Percentiles rank a stretch among this genome's conserved stretches.
Conservation (phyloP, 1,140 invertebrate species). For the Callitettix versicolor region DNA sequence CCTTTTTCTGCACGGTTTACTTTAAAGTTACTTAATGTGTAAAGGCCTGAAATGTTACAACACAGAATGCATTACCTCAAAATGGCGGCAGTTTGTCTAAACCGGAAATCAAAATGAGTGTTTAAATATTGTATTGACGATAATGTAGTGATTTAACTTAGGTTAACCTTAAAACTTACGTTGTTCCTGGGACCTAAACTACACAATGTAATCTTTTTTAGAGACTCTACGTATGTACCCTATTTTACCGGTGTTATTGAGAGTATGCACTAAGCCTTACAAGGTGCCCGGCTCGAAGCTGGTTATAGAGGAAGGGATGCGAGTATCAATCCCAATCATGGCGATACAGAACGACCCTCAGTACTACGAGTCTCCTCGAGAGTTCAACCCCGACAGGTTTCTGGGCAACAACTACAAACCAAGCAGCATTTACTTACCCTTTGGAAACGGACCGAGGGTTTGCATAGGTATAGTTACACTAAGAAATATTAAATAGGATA, state of each 20-base stretch:
- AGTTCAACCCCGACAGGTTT: conserved; percentile 43
- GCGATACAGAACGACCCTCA: no score
- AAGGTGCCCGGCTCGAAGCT: conserved; percentile 34
- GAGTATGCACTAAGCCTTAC: conserved; percentile 36
- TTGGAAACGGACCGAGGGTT: no score
- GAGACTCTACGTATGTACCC: conserved; percentile 49
- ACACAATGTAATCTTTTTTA: conserved; percentile 22
- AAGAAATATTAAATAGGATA: no score
- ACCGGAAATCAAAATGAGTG: no score
- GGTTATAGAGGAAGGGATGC: conserved; percentile 38
- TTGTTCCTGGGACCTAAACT: no score
- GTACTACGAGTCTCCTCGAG: conserved; percentile 43
- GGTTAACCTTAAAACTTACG: background rate
- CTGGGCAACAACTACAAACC: conserved; percentile 34
- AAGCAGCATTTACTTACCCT: conserved; percentile 38
- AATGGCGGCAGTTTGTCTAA: no score
- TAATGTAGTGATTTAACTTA: no score
- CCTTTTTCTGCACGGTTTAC: no score
- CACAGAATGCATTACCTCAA: no score
- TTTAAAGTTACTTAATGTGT: no score
- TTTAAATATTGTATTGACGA: background rate
- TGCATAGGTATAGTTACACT: no score
- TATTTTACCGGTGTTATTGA: conserved; percentile 32
- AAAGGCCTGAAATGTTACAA: no score
- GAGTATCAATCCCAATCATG: conserved; percentile 42